Conservation (phyloP, 1,140 invertebrate species). For the Papilio machaon region DNA sequence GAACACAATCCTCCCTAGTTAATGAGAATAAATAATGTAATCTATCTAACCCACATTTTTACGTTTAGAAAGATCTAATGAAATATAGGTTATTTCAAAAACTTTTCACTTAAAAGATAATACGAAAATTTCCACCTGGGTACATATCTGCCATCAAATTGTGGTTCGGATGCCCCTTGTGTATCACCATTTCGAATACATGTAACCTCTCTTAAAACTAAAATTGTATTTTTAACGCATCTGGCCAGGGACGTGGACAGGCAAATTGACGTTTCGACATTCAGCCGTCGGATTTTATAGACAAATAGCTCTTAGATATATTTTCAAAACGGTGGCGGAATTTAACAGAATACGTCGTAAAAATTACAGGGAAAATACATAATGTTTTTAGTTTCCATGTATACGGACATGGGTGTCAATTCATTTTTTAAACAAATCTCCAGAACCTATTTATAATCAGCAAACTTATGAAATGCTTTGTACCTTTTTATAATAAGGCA, state of each 20-base stretch:
- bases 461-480: too few relatives aligned
- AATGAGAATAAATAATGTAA: too few relatives aligned
- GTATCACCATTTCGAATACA: not conserved
- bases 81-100: not conserved
- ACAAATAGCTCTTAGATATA: not conserved
- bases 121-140: not conserved
- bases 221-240: not conserved
- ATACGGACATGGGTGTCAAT: too few relatives aligned
- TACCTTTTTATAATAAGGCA: too few relatives aligned
- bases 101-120: not conserved
- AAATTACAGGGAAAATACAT: not conserved
- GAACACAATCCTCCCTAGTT: too few relatives aligned
- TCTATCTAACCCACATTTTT: too few relatives aligned
- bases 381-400: too few relatives aligned
- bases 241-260: not conserved
- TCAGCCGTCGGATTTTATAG: not conserved
- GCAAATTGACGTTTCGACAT: constrained; percentile 1
- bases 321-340: not conserved
- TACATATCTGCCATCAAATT: not conserved
- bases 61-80: too few relatives aligned
- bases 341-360: not conserved
- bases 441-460: too few relatives aligned
- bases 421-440: too few relatives aligned
- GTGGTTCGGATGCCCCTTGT: not conserved
- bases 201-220: not conserved